phyloP scores from a whole-genome alignment of 2,113 vertebrate species.

The Clarias batrachus region DNA sequence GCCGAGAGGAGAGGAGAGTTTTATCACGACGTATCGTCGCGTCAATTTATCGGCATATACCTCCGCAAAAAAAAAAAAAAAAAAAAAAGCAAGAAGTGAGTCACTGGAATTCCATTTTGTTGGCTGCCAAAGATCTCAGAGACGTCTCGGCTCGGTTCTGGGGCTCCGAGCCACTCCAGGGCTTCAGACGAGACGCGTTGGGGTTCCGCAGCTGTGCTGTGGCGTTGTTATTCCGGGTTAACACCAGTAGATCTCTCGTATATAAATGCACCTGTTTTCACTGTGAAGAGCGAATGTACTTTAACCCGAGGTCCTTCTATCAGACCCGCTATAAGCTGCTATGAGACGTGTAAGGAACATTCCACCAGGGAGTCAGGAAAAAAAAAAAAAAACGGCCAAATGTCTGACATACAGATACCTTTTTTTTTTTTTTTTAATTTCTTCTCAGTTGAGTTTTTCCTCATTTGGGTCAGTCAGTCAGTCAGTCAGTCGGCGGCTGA shows the following conservation, averaged over 20 bases:
- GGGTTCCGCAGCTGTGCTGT: conserved; percentile 91
- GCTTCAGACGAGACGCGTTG: conserved; percentile 67
- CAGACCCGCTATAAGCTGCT: conserved; percentile 90
- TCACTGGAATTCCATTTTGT: conserved; percentile 85
- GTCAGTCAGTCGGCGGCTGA: not conserved
- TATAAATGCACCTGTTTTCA: conserved; percentile 85
- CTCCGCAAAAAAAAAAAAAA: conserved; percentile 34
- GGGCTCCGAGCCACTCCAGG: not conserved
- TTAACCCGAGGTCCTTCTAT: conserved; percentile 78
- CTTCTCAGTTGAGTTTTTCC: conserved; percentile 44
- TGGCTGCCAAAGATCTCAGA: conserved; percentile 91
- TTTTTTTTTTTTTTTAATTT: conserved; percentile 49
- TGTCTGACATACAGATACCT: conserved; percentile 60
- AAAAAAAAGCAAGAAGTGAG: conserved; percentile 66
- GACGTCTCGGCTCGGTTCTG: not conserved
- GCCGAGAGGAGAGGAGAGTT: not conserved
- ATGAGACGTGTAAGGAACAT: conserved; percentile 90
- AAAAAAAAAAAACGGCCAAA: conserved; percentile 58
- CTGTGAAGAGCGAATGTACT: conserved; percentile 97
- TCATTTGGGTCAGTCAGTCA: not conserved
- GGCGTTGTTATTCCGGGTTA: conserved; percentile 73
- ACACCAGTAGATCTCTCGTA: conserved; percentile 83
- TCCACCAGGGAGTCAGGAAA: conserved; percentile 81
- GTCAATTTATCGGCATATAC: not conserved
- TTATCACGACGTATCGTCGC: not conserved